phyloP scores from a whole-genome alignment of 2,797 vertebrate genomes.

The Poeciliopsis presidionis region DNA sequence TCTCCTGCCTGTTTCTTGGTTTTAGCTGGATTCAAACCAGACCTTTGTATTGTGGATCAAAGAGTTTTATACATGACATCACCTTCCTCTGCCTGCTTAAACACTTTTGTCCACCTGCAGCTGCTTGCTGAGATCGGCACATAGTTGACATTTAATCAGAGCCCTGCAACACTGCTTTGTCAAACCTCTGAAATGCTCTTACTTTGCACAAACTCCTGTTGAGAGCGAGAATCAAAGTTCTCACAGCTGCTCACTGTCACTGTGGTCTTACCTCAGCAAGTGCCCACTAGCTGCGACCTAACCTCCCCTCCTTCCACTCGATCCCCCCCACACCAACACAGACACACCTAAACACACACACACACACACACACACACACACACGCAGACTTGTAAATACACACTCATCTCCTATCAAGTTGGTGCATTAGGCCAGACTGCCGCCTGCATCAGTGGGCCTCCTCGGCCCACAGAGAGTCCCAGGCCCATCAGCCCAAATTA shows the following conservation, averaged over 20 bases:
- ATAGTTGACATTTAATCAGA: conserved; percentile 69
- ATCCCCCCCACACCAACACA: conserved; percentile 39
- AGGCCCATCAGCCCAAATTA: conserved; percentile 78
- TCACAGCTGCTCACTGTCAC: conserved; percentile 80
- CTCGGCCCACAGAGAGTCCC: conserved; percentile 71
- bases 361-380: conserved; percentile 7
- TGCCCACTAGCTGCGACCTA: conserved; percentile 63
- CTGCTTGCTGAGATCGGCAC: conserved; percentile 57
- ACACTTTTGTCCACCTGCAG: conserved; percentile 39
- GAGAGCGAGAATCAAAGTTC: conserved; percentile 74
- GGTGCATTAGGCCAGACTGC: conserved; percentile 71
- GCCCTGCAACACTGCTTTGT: conserved; percentile 66
- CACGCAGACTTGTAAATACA: conserved; percentile 3
- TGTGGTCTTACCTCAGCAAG: conserved; percentile 73
- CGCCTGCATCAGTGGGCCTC: conserved; percentile 70
- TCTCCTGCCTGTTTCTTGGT: conserved; percentile 1
- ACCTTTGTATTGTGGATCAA: conserved; percentile 30
- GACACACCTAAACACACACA: neutral
- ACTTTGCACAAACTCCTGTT: conserved; percentile 58
- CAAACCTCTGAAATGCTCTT: conserved; percentile 67
- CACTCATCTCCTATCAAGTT: conserved; percentile 70
- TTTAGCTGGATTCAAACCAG: conserved; percentile 23
- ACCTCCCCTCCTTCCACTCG: conserved; percentile 29
- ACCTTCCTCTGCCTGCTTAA: conserved; percentile 37
- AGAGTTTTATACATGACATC: conserved; percentile 43